Conservation (phyloP, 2,113 vertebrate species). For the Mionectes macconnelli region DNA sequence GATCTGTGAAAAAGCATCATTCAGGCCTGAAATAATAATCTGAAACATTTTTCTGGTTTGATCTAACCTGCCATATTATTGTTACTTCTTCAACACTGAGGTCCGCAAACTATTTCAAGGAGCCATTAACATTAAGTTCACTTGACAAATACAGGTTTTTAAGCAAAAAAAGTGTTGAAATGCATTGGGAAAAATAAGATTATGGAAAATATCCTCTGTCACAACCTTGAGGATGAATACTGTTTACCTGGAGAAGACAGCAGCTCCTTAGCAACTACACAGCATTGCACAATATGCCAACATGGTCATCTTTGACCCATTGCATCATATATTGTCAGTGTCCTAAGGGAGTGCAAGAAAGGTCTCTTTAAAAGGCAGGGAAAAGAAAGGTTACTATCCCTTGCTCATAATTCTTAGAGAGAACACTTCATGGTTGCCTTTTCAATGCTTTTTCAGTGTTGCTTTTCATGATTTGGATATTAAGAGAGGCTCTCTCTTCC, state of each 20-base stretch:
- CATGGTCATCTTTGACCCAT: not conserved
- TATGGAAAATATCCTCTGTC: not conserved
- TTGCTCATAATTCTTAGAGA: not conserved
- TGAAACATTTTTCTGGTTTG: not conserved
- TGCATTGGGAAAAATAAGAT: not conserved
- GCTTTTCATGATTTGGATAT: not conserved
- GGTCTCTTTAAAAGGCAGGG: accelerated
- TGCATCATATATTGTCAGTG: not conserved
- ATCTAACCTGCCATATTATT: not conserved
- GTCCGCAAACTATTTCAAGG: not conserved
- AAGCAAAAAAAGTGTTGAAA: not conserved
- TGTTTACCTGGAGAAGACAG: not conserved
- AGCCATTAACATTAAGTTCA: not conserved
- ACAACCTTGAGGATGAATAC: not conserved
- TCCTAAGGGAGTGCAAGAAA: not conserved
- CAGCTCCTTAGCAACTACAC: not conserved
- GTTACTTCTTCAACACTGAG: not conserved
- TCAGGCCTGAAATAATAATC: not conserved
- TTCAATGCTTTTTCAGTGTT: too few relatives aligned
- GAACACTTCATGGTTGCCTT: not conserved
- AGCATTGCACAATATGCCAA: not conserved
- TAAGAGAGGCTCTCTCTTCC: not conserved
- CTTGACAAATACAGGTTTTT: not conserved
- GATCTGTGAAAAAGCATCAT: not conserved
- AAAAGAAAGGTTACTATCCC: not conserved